Base-by-base conservation (phyloP, 30 jellyfish, hydroid and myxozoan genomes). In the Nemopilema nomurai region DNA sequence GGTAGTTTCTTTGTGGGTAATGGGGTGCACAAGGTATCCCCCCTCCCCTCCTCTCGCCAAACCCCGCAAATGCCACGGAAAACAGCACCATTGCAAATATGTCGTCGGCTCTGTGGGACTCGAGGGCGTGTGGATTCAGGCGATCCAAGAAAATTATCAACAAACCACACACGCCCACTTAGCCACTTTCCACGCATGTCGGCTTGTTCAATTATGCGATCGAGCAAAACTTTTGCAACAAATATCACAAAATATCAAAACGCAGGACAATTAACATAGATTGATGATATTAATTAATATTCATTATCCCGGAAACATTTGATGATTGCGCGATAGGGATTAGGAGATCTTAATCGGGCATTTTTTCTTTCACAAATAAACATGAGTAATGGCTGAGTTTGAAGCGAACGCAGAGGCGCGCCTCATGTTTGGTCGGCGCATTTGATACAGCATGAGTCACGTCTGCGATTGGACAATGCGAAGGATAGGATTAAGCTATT, bases 351-450 rank as follows among this genome's bases (percentile, higher is more conserved):
- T 41, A 41, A 41, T 41, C 57, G 57, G 57, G 57, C 57, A 41
- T 6, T 41, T 41, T 41, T 41, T 41, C 57, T 41, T 41, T 41
- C 57, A 77, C 71, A 84, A 83, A 84, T 81, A 84, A 49, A 87
- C 81, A 84, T 84, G 93, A 84, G 93, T 84, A 84, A 84, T 84
- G 84, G n/a, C 51, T 29, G 77, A 70, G 50, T 19, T 19, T 23
- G 51, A 67, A 65, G 87, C 83, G 87, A 74, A 68, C 93, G 29
- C 71, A 31, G 49, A 66, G 32, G 78, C 80, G 64, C 79, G 93
- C 83, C 41, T 20, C 64, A 69, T 62, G 87, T 52, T 65, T 63
- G 84, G 82, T 73, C 87, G 87, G 89, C 89, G 67, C 32, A 79
- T 67, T 65, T 79, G 13, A 79, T 16, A 33, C 53, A 62, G 83